A percentile compares a stretch with the other conserved stretches of the same genome.
phyloP scores from a whole-genome alignment of 2,113 vertebrate genomes.

The Chaetorhynchus papuensis region DNA sequence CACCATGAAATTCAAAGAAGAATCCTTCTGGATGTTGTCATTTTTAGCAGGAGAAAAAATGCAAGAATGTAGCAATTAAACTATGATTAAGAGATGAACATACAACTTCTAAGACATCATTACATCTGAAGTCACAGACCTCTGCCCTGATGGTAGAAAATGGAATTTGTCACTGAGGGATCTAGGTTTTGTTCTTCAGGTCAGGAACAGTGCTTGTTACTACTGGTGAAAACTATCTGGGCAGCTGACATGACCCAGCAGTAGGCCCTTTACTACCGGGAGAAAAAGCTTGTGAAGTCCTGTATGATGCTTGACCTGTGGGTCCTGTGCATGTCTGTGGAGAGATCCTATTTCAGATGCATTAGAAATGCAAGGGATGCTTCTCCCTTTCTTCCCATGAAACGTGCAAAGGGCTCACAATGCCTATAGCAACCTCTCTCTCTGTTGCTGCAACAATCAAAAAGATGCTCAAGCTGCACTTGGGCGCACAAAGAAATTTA shows the following conservation, averaged over 20 bases:
- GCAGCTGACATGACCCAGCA: neutral
- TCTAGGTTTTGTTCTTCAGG: neutral
- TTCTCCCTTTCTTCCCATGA: neutral
- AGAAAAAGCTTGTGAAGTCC: neutral
- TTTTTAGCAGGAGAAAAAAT: neutral
- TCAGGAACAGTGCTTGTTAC: neutral
- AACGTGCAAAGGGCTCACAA: neutral
- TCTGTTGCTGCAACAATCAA: neutral
- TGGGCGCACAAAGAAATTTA: rapidly evolving
- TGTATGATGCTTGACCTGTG: neutral
- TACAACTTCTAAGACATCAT: neutral
- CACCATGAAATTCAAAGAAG: neutral
- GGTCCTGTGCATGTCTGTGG: neutral
- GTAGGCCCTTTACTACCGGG: neutral
- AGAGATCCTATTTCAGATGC: neutral
- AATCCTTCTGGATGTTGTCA: neutral
- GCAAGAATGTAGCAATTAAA: neutral
- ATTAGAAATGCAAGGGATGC: neutral
- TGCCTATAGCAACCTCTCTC: neutral
- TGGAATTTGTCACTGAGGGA: neutral
- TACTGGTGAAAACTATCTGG: neutral
- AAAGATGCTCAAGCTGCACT: neutral
- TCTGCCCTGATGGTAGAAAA: neutral
- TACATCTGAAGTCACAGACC: neutral
- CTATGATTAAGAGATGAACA: neutral